Percentiles rank a stretch among this genome's conserved stretches.
Evolutionary conservation across 2,888 invertebrate species (phyloP).

Genomic region (Alsophila aescularia): DNA sequence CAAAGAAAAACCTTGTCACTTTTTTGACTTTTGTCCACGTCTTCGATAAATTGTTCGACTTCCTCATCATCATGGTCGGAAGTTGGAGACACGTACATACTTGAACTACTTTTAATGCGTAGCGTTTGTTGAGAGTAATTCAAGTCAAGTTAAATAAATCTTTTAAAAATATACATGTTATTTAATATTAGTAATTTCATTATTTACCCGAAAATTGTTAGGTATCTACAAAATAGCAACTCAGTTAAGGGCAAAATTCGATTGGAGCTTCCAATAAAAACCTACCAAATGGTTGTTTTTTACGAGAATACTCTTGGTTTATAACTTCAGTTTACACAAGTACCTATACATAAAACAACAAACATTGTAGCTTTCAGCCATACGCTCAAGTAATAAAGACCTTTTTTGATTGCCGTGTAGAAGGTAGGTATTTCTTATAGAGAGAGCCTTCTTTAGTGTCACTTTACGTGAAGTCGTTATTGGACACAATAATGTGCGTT

Average conservation of each 20-base stretch:
- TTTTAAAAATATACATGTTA: too few species aligned
- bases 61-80: too few species aligned
- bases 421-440: conserved; percentile 37
- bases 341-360: conserved; percentile 39
- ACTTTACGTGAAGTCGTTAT: conserved; percentile 63
- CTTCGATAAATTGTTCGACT: too few species aligned
- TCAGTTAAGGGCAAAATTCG: conserved; percentile 33
- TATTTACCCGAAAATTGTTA: conserved; percentile 1
- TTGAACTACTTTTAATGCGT: too few species aligned
- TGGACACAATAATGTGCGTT: conserved; percentile 49
- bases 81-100: too few species aligned
- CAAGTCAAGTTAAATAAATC: too few species aligned
- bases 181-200: too few species aligned
- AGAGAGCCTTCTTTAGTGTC: conserved; percentile 49
- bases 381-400: conserved; percentile 39
- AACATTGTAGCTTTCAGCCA: conserved; percentile 33
- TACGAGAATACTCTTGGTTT: conserved; percentile 55
- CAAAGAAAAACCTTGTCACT: too few species aligned
- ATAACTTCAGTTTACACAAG: conserved; percentile 40
- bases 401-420: conserved; percentile 42
- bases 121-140: too few species aligned
- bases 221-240: conserved; percentile 20
- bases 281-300: conserved; percentile 40
- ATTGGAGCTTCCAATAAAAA: conserved; percentile 40
- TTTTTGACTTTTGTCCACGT: too few species aligned